Evolutionary conservation across 2,113 vertebrate genomes (phyloP), one percentile per base, ranked within the genome.

Genomic region (Forbesichthys agassizii): DNA sequence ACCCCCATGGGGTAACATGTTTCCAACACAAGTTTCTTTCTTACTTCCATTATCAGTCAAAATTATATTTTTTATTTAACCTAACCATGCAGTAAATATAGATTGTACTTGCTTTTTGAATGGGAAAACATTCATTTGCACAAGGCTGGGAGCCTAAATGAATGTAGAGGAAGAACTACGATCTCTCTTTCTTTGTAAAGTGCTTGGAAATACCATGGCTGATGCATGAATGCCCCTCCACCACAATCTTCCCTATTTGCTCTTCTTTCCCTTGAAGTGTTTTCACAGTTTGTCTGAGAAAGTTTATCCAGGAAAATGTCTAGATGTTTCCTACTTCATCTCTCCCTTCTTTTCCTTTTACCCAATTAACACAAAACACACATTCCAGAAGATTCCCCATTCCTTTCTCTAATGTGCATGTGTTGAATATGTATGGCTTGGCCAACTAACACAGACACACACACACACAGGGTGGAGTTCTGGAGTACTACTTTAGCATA

Each of bases 401-500:
- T 71, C 64, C 62, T 52, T 66, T 73, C 69, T 55, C 46, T 57
- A 61, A 72, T 51, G 6, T 14, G 36, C 71, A 73, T 55, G 11
- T 81, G 68, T 69, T 74, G 48, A 74, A 84, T 68, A 81, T 87
- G 54, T 84, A 73, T 73, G 67, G n/a, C 11, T 55, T 61, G 13
- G n/a, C 11, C 14, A 14, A 61, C 58, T 57, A 16, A 67, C 53
- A 67, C 53, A 67, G 69, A 55, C 75, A 71, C 55, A 66, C 52
- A 70, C 42, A 64, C 61, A 51, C 18, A 49, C 70, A 46, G 72
- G 76, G 82, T 73, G 78, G 81, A 77, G 71, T 71, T 12, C 46
- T 18, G 78, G 81, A 77, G 69, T 71, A 9, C 46, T 18, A 42
- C 66, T 60, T 71, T 69, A 70, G 77, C 81, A 87, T 88, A 87